phyloP scores from a whole-genome alignment of 2,797 vertebrate species.

The Arvicola amphibius region DNA sequence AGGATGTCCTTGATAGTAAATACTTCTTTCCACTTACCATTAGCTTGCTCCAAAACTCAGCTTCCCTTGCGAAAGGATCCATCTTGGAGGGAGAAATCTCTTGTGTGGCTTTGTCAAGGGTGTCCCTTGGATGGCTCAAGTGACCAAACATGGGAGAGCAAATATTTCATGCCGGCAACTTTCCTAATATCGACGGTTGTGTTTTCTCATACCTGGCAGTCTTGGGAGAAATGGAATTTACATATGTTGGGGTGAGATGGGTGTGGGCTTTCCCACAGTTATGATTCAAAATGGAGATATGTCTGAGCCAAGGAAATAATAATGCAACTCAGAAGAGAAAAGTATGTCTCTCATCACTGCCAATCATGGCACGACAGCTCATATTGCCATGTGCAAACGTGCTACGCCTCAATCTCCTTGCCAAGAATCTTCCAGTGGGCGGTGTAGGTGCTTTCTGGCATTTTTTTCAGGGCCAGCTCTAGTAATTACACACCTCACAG shows the following conservation, averaged over 20 bases:
- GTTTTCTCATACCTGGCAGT: conserved; percentile 79
- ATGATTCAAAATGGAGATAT: conserved; percentile 88
- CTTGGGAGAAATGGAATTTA: conserved; percentile 85
- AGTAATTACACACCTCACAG: conserved; percentile 77
- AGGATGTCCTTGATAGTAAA: conserved; percentile 74
- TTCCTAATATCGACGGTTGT: conserved; percentile 73
- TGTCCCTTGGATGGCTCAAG: conserved; percentile 78
- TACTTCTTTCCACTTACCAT: conserved; percentile 86
- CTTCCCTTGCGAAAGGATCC: conserved; percentile 84
- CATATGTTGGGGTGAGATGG: conserved; percentile 81
- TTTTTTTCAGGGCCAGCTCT: conserved; percentile 70
- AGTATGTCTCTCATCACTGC: conserved; percentile 75
- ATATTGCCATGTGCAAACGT: conserved; percentile 71
- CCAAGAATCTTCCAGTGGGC: conserved; percentile 83
- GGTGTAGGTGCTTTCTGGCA: conserved; percentile 79
- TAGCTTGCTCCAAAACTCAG: conserved; percentile 86
- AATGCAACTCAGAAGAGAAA: conserved; percentile 82
- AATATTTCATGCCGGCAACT: conserved; percentile 79
- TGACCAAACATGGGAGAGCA: conserved; percentile 78
- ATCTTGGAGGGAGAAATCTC: conserved; percentile 78
- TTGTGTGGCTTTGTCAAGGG: conserved; percentile 78
- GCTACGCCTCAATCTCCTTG: conserved; percentile 84
- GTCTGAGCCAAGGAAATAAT: conserved; percentile 85
- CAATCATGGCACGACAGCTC: conserved; percentile 82
- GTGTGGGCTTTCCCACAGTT: conserved; percentile 84